Base-by-base conservation (phyloP, 30 jellyfish, hydroid and myxozoan species). In the Aurelia sp. region DNA sequence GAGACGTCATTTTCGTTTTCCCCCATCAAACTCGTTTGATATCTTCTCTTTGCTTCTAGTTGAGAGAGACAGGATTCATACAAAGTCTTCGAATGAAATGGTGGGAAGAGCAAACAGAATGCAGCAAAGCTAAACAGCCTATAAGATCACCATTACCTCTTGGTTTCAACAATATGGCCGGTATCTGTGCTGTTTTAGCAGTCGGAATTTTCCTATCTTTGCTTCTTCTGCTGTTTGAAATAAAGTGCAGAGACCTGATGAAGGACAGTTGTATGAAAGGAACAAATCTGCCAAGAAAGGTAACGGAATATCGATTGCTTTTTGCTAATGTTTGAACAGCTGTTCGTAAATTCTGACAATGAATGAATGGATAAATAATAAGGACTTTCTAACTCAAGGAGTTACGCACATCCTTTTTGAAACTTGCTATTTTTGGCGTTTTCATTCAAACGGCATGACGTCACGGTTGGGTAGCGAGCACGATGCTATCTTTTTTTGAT, bases 61-160 rank as follows among this genome's bases (percentile, higher is more conserved):
- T 90, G 15, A 93, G 88, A 19, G 97, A 90, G 58, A 77, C 79
- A 22, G 97, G 97, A 23, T 84, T 71, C 73, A 83, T 90, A 21
- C 96, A 90, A 59, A 40, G 76, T 57, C 89, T 81, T 44, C 97
- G 97, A 58, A 12, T 84, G 95, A 90, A 90, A 76, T 90, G 97
- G 97, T 90, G 97, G 97, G 77, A 90, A 41, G 97, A 90, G 21
- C 81, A 70, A 31, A 33, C 91, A 31, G 95, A 90, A 71, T 90
- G 97, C 87, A 91, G 17, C 35, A 33, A 47, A 15, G 62, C 55
- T 10, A 77, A 19, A 31, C 55, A 17, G 12, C 50, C 84, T 10
- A 75, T 72, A 2, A 89, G 74, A 2, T 16, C 71, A 17, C 85
- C 95, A 2, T 22, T 73, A n/a, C 72, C 91, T 5, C 86, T 90